Percentiles rank a stretch among this genome's conserved stretches.
These are phyloP conservation scores for Tinamus guttatus DNA, from an alignment of 2,113 vertebrate genomes.

Conservation along the genomic window DNA sequence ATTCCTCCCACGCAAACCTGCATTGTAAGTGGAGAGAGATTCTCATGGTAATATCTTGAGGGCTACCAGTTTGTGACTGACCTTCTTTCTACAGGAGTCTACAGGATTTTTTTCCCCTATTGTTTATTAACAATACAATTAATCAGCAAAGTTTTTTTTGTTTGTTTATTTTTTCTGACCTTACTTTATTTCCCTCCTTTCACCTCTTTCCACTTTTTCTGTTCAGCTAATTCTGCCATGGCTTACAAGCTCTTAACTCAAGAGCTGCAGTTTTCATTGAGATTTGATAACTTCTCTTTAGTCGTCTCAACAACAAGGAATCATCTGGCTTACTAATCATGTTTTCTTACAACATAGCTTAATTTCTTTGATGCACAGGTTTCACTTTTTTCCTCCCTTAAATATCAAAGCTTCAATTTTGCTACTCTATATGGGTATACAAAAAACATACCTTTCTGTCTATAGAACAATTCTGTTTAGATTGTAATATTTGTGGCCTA, in stretches of 20 bases:
- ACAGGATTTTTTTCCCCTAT: not conserved
- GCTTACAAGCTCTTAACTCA: not conserved
- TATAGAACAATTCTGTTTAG: not conserved
- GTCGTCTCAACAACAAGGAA: not conserved
- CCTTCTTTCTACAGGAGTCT: not conserved
- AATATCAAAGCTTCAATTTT: not conserved
- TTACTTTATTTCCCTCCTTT: not conserved
- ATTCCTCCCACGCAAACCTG: not conserved
- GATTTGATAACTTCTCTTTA: not conserved
- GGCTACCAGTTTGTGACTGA: not conserved
- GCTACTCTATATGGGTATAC: not conserved
- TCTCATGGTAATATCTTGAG: not conserved
- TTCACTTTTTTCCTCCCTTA: not conserved
- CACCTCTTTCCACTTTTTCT: not conserved
- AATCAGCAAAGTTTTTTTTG: not conserved
- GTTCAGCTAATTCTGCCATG: not conserved
- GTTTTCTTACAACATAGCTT: not conserved
- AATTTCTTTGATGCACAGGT: not conserved
- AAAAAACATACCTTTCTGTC: not conserved
- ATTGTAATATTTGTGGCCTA: not conserved
- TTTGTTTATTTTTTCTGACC: not conserved
- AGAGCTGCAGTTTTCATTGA: not conserved
- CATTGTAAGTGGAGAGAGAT: not conserved
- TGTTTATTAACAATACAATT: not conserved
- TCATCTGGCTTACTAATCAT: not conserved